Percentiles rank a stretch among this genome's conserved stretches.
Conservation (phyloP, 2,888 invertebrate genomes). For the Cantharis flavilabris region DNA sequence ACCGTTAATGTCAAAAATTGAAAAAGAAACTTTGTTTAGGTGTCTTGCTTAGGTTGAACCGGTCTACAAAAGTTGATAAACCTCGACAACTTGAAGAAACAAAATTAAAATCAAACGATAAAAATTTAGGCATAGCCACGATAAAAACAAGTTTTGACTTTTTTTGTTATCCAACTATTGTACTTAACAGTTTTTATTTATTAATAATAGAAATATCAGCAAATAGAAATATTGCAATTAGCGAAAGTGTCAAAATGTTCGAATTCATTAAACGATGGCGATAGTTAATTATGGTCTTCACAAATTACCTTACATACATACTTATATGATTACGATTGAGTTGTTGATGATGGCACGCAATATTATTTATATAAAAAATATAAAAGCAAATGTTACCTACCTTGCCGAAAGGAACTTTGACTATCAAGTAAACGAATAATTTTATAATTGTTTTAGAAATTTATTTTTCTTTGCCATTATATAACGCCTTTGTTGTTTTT, state of each 20-base stretch:
- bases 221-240: background rate
- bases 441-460: background rate
- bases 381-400: background rate
- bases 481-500: background rate
- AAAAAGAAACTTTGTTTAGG: background rate
- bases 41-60: background rate
- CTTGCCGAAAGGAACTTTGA: background rate
- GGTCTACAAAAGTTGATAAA: background rate
- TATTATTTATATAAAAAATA: background rate
- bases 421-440: background rate
- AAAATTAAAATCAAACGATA: background rate
- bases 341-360: background rate
- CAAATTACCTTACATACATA: background rate
- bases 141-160: background rate
- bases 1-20: background rate
- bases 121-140: background rate
- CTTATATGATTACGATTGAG: background rate
- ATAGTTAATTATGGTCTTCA: background rate
- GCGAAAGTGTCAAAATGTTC: background rate
- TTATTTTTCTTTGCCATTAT: background rate
- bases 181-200: background rate
- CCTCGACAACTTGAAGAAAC: background rate
- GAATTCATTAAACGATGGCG: background rate
- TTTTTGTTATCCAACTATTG: background rate
- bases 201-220: too few relatives aligned